phyloP scores from a whole-genome alignment of 2,888 invertebrate genomes.

The Dinocampus coccinellae region DNA sequence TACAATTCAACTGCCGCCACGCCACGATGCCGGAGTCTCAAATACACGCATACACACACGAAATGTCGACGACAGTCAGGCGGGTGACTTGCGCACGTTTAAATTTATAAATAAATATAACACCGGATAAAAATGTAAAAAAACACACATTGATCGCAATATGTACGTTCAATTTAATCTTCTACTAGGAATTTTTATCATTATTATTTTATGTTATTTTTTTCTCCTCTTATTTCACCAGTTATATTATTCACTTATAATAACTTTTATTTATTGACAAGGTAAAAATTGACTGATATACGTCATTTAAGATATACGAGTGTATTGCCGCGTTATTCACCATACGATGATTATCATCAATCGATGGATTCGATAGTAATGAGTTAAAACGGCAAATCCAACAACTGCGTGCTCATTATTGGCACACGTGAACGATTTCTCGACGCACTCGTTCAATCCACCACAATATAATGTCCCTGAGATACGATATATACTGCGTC shows the following conservation, averaged over 20 bases:
- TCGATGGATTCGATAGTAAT: conserved; percentile 13
- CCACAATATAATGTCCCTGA: conserved; percentile 41
- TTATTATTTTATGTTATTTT: not conserved
- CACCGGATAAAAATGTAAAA: not conserved
- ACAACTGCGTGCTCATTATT: conserved; percentile 31
- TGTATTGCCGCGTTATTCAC: not conserved
- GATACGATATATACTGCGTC: conserved; percentile 42
- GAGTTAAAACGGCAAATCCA: conserved; percentile 30
- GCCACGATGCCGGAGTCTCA: not conserved
- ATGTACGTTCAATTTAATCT: conserved; percentile 19
- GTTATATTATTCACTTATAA: conserved; percentile 2
- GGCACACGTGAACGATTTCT: conserved; percentile 21
- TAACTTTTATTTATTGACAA: not conserved
- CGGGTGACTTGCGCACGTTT: not conserved
- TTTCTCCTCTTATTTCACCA: not conserved
- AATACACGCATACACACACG: conserved; percentile 3
- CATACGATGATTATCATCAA: conserved; percentile 38
- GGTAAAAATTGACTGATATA: not conserved
- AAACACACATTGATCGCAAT: not conserved
- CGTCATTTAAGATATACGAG: not conserved
- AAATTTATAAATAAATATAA: conserved; percentile 5
- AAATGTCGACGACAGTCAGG: not conserved
- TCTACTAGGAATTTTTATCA: not conserved
- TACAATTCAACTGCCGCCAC: conserved; percentile 28
- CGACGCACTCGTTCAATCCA: conserved; percentile 26